Conservation (phyloP, 2,113 vertebrate species). For the Serinus canaria region DNA sequence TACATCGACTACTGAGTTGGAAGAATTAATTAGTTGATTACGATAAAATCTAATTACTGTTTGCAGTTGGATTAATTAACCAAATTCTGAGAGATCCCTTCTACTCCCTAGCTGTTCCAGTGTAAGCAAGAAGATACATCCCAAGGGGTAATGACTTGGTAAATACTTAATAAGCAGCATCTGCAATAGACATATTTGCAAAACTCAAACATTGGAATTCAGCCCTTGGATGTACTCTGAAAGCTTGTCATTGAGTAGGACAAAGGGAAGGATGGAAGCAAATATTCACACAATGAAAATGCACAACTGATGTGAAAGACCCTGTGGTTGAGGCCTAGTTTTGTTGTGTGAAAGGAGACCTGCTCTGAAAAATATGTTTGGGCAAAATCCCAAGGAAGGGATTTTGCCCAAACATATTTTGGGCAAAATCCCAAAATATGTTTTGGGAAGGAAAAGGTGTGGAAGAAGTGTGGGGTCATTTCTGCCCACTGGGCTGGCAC, state of each 20-base stretch:
- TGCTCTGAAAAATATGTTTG: not conserved
- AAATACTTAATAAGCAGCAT: conserved; percentile 53
- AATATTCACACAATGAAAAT: not conserved
- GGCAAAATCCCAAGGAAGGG: not conserved
- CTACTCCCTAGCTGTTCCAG: conserved; percentile 4
- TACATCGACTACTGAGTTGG: conserved; percentile 51
- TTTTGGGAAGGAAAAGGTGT: no score
- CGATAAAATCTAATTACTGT: conserved; percentile 62
- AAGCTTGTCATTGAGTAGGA: not conserved
- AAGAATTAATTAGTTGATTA: conserved; percentile 66
- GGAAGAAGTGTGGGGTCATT: not conserved
- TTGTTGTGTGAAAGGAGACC: not conserved
- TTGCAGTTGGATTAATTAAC: conserved; percentile 63
- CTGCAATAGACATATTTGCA: conserved; percentile 22
- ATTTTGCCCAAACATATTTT: no score
- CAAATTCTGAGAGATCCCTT: conserved; percentile 24
- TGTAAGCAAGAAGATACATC: conserved; percentile 34
- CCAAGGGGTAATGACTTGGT: conserved; percentile 45
- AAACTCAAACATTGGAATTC: not conserved
- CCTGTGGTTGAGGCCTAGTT: not conserved
- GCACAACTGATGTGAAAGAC: not conserved
- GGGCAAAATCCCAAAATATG: no score
- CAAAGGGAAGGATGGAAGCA: not conserved
- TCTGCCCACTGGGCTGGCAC: not conserved
- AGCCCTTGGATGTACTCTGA: not conserved